A percentile compares a stretch with the other conserved stretches of the same genome.
Conservation (phyloP, 1,140 invertebrate genomes). For the Diorhabda elongata region DNA sequence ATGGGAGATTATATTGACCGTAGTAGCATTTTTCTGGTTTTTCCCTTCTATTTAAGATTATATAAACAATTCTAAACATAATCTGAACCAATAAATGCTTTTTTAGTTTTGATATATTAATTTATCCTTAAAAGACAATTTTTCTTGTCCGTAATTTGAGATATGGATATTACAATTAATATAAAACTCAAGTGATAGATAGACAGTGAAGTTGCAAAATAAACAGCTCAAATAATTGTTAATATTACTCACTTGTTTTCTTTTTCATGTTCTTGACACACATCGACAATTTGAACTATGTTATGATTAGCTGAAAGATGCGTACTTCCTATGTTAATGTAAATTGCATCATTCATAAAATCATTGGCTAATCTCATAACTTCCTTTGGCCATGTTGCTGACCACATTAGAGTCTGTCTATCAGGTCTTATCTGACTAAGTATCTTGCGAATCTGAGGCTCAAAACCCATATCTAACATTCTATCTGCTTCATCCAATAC, state of each 20-base stretch:
- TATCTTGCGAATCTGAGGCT: constrained; percentile 93
- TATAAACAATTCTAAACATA: too few species aligned
- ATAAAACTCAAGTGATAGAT: too few species aligned
- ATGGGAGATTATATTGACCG: too few species aligned
- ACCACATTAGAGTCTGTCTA: constrained; percentile 96
- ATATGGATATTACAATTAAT: too few species aligned
- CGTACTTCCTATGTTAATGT: constrained; percentile 89
- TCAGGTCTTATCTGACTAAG: constrained; percentile 93
- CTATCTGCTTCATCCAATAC: constrained; percentile 73
- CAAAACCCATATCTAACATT: too few species aligned
- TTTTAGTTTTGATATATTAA: too few species aligned
- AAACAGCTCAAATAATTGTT: constrained; percentile 44
- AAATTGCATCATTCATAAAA: constrained; percentile 84
- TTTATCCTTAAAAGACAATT: too few species aligned
- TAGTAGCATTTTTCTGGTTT: too few species aligned
- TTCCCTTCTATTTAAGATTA: too few species aligned
- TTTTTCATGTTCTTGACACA: constrained; percentile 86
- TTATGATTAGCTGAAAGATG: constrained; percentile 94
- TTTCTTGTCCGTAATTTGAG: too few species aligned
- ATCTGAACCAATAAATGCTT: too few species aligned
- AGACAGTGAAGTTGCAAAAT: too few species aligned
- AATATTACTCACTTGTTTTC: constrained; percentile 71
- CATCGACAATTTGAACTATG: constrained; percentile 92
- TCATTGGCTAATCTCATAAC: constrained; percentile 91
- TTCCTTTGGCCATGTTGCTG: constrained; percentile 97